Conservation (phyloP, 2,113 vertebrate species). For the Phaethon lepturus region DNA sequence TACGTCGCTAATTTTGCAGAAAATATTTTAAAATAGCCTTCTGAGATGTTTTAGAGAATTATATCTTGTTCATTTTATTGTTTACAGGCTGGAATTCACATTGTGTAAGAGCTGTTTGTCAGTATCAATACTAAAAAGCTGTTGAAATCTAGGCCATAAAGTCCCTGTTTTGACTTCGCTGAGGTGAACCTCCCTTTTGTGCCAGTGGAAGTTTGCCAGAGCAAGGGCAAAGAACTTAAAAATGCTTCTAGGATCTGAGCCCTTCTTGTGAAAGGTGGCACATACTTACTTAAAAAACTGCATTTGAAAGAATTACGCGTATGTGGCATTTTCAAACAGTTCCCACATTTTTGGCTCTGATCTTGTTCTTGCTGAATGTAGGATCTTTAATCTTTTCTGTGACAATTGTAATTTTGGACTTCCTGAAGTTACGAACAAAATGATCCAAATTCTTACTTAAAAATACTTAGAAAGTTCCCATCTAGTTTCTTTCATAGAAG, state of each 20-base stretch:
- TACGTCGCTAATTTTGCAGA: neutral
- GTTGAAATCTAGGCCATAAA: neutral
- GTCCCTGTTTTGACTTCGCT: neutral
- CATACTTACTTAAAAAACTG: neutral
- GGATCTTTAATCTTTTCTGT: neutral
- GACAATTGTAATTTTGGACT: neutral
- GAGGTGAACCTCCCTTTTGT: neutral
- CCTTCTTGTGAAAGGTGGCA: neutral
- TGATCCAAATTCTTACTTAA: neutral
- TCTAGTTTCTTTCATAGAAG: neutral
- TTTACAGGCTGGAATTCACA: neutral
- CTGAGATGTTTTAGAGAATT: neutral
- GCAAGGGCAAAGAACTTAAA: neutral
- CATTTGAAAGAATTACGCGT: fast-evolving
- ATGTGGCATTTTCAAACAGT: neutral
- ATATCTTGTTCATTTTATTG: neutral
- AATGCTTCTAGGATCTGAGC: neutral
- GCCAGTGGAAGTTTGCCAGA: neutral
- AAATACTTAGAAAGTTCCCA: neutral
- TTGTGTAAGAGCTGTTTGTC: neutral
- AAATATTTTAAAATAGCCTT: neutral
- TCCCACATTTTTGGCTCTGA: fast-evolving
- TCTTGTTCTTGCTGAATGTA: neutral
- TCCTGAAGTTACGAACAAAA: neutral
- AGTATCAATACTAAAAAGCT: neutral